Evolutionary conservation across 92 coral and sea anemone species (phyloP).

Genomic region (Heliopora coerulea): DNA sequence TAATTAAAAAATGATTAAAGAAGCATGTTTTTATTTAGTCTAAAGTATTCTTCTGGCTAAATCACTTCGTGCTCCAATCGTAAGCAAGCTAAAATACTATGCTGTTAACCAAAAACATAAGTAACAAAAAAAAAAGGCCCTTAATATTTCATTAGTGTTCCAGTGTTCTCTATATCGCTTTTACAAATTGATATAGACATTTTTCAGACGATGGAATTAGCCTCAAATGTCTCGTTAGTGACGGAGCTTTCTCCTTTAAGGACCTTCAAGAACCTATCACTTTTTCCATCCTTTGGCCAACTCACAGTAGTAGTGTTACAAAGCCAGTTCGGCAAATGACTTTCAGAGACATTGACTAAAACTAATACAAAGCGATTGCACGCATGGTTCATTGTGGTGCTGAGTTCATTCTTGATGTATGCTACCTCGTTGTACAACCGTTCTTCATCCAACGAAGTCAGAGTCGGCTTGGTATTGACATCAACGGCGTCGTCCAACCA

Average conservation of each 20-base stretch:
- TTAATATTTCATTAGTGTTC: too few species aligned
- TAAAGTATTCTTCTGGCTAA: too few species aligned
- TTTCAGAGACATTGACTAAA: constrained; percentile 3
- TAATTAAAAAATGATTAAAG: too few species aligned
- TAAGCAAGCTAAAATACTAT: too few species aligned
- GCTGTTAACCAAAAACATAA: too few species aligned
- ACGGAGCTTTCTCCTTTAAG: background rate
- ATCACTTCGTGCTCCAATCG: too few species aligned
- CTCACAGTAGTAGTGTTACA: constrained; percentile 9
- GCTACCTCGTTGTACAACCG: constrained; percentile 29
- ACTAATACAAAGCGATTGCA: constrained; percentile 23
- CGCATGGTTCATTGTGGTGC: constrained; percentile 7
- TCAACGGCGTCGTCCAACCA: constrained; percentile 33
- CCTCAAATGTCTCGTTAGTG: background rate
- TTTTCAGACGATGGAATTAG: too few species aligned
- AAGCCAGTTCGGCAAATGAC: constrained; percentile 33
- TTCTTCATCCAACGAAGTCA: constrained; percentile 18
- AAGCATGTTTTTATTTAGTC: too few species aligned
- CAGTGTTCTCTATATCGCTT: too few species aligned
- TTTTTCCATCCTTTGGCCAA: constrained; percentile 32
- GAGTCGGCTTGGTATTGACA: background rate
- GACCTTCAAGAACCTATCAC: constrained; percentile 4
- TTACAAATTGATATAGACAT: too few species aligned
- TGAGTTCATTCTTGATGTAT: constrained; percentile 27
- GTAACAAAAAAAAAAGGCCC: too few species aligned